Conservation (phyloP, 37 sponge, comb jelly and placozoan genomes). For the Bolinopsis microptera region DNA sequence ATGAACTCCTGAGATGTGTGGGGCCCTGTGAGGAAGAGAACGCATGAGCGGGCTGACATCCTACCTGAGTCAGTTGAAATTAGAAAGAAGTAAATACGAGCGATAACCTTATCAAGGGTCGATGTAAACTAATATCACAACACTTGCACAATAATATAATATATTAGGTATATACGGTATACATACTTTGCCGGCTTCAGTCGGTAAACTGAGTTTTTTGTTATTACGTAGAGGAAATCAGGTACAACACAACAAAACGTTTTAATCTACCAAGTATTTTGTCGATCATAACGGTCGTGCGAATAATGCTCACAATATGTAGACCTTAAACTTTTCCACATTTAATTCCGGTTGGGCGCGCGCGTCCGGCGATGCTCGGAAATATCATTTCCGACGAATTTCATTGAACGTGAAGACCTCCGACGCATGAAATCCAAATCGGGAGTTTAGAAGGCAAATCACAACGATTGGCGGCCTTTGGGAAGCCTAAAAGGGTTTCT, state of each 20-base stretch:
- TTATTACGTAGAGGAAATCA: background rate
- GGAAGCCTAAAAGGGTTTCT: no score
- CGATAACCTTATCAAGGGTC: background rate
- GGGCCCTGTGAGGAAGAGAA: conserved; percentile 1
- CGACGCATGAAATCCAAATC: no score
- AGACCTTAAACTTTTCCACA: background rate
- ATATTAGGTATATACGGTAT: no score
- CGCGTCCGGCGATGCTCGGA: background rate
- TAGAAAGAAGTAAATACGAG: no score
- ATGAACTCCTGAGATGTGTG: conserved; percentile 33
- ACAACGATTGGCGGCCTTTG: no score
- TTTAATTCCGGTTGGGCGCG: background rate
- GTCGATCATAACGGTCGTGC: no score
- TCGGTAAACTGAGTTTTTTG: background rate
- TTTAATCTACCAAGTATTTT: no score
- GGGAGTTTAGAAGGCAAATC: no score
- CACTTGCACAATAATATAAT: background rate
- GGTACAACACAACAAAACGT: background rate
- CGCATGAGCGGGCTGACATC: conserved; percentile 2
- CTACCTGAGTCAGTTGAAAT: background rate
- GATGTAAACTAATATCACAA: background rate
- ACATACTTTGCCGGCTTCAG: background rate
- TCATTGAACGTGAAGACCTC: no score
- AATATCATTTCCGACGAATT: background rate
- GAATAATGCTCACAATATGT: background rate